Percentiles rank a stretch among this genome's conserved stretches.
Evolutionary conservation across 2,888 invertebrate species (phyloP).

Genomic region (Ophioninae sp.): DNA sequence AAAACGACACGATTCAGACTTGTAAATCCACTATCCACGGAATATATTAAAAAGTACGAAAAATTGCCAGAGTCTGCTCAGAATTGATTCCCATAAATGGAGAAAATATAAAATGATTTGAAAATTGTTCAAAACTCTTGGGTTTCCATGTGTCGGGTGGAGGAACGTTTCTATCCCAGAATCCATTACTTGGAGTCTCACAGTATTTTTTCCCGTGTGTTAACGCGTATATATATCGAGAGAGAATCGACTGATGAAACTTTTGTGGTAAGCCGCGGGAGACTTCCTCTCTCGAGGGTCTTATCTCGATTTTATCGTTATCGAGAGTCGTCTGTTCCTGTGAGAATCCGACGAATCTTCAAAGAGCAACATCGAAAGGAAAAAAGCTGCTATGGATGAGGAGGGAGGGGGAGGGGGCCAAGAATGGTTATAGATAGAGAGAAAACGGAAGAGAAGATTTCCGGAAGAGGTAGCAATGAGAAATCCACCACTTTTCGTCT

Average conservation of each 20-base stretch:
- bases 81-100: too few species aligned
- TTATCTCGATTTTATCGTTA: constrained; percentile 64
- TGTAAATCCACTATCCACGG: too few species aligned
- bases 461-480: constrained; percentile 42
- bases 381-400: not conserved
- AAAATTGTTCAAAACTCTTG: constrained; percentile 2
- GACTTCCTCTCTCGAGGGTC: constrained; percentile 55
- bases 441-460: constrained; percentile 44
- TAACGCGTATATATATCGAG: constrained; percentile 7
- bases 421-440: constrained; percentile 29
- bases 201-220: constrained; percentile 39
- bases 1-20: too few species aligned
- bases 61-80: too few species aligned
- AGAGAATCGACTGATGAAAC: constrained; percentile 41
- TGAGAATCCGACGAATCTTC: constrained; percentile 50
- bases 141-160: constrained; percentile 15
- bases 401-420: constrained; percentile 23
- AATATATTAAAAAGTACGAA: too few species aligned
- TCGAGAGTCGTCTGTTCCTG: constrained; percentile 56
- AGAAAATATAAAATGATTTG: constrained; percentile 26
- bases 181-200: constrained; percentile 60
- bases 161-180: constrained; percentile 45
- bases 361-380: constrained; percentile 42
- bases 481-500: constrained; percentile 36
- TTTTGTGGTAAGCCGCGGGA: constrained; percentile 51